Evolutionary conservation across 2,113 vertebrate genomes (phyloP).

Genomic region (Ploceus nigricollis): DNA sequence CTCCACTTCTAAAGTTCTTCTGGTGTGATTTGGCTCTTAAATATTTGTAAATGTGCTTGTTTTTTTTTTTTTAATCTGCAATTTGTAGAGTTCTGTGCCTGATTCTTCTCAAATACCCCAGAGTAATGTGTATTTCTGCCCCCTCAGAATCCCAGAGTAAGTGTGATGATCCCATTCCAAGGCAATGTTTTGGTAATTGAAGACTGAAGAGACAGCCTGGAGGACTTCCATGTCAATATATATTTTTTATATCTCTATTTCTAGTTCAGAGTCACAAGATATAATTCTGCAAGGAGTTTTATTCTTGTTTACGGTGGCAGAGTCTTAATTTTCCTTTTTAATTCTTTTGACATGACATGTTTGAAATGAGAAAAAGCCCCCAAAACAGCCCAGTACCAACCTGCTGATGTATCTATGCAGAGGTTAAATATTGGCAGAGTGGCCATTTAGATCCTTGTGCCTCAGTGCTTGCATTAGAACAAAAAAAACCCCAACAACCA

Average conservation of each 20-base stretch:
- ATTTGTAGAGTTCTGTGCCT: neutral
- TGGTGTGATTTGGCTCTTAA: neutral
- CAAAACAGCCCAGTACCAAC: neutral
- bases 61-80: neutral
- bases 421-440: neutral
- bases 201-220: neutral
- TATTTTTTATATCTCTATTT: neutral
- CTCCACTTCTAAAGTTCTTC: neutral
- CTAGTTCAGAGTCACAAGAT: neutral
- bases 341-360: neutral
- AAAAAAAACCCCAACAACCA: neutral
- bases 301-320: neutral
- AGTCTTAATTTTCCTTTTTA: neutral
- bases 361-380: neutral
- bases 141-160: neutral
- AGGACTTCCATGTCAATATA: neutral
- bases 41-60: neutral
- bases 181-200: neutral
- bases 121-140: neutral
- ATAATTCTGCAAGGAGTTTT: neutral
- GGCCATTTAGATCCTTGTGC: slow-evolving; percentile 40
- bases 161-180: neutral
- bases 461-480: slow-evolving; percentile 21
- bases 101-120: neutral
- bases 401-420: neutral